A percentile compares a stretch with the other conserved stretches of the same genome.
These are phyloP conservation scores for Merodon equestris DNA, from an alignment of 2,888 invertebrate species.

Conservation along the genomic window DNA sequence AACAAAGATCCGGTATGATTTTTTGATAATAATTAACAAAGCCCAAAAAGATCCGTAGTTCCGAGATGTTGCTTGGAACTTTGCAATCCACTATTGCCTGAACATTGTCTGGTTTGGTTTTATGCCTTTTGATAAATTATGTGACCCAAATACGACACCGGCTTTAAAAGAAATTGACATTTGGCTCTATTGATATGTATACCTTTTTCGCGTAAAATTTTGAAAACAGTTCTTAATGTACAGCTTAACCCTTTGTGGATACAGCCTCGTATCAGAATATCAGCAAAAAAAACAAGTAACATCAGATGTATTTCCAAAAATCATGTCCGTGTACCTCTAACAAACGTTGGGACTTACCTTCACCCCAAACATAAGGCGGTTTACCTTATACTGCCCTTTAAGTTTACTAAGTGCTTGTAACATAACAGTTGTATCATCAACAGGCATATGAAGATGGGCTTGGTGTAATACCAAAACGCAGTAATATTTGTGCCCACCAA, in stretches of 20 bases:
- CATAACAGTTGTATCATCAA: neutral
- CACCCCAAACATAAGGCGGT: slow-evolving; percentile 18
- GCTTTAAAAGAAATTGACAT: slow-evolving; percentile 28
- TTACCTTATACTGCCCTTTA: slow-evolving; percentile 8
- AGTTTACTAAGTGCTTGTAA: slow-evolving; percentile 9
- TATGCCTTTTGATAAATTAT: slow-evolving; percentile 48
- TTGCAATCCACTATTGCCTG: slow-evolving; percentile 70
- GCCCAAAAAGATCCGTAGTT: slow-evolving; percentile 42
- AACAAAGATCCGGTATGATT: slow-evolving; percentile 53
- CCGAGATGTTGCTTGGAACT: slow-evolving; percentile 66
- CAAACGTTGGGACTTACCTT: slow-evolving; percentile 11
- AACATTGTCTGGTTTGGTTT: slow-evolving; percentile 65
- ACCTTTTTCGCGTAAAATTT: slow-evolving; percentile 1
- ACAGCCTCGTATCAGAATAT: slow-evolving; percentile 21
- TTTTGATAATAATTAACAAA: slow-evolving; percentile 54
- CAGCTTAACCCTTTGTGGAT: neutral
- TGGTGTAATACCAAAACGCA: slow-evolving; percentile 13
- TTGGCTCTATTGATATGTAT: slow-evolving; percentile 13
- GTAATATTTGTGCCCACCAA: slow-evolving; percentile 24
- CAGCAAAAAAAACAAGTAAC: slow-evolving; percentile 30
- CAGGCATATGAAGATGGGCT: slow-evolving; percentile 15
- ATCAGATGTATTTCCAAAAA: neutral
- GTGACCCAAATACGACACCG: slow-evolving; percentile 44
- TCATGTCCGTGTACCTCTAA: slow-evolving; percentile 12
- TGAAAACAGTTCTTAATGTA: slow-evolving; percentile 38